These are phyloP conservation scores for Mylabris sibirica DNA, from an alignment of 2,888 invertebrate species.

Conservation along the genomic window DNA sequence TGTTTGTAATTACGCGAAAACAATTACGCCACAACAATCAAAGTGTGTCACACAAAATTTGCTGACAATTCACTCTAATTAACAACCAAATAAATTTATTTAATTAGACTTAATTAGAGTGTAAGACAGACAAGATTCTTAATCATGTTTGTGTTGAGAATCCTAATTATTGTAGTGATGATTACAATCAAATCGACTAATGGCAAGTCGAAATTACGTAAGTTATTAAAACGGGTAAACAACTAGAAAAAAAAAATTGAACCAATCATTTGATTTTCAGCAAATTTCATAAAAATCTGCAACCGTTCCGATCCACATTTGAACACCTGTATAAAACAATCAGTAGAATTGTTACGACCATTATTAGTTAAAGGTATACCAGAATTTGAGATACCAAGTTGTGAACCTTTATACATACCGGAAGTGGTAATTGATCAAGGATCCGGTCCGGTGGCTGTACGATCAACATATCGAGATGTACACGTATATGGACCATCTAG, in stretches of 20 bases:
- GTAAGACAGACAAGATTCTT: background rate
- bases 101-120: background rate
- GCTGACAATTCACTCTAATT: constrained; percentile 1
- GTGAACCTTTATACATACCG: constrained; percentile 70
- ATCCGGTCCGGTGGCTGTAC: constrained; percentile 68
- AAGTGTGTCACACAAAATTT: constrained; percentile 3
- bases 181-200: background rate
- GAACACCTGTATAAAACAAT: constrained; percentile 69
- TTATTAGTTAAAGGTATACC: constrained; percentile 69
- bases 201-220: constrained; percentile 24
- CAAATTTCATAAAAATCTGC: constrained; percentile 72
- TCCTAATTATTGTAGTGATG: background rate
- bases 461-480: constrained; percentile 68
- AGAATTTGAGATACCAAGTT: constrained; percentile 69
- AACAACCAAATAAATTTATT: background rate
- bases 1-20: background rate
- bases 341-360: constrained; percentile 69
- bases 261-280: constrained; percentile 56
- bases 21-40: constrained; percentile 7
- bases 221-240: constrained; percentile 7
- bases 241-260: background rate
- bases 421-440: constrained; percentile 70
- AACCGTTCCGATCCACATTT: constrained; percentile 70
- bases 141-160: constrained; percentile 5
- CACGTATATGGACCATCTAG: constrained; percentile 68